Conservation (phyloP, 2,113 vertebrate genomes). For the mouse (Mus musculus) region GRCm39 chr4:86214501-86215000, state of each 20-base stretch:
- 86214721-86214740: not conserved
- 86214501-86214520: not conserved
- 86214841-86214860: not conserved
- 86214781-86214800: not conserved
- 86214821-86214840: not conserved
- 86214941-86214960: constrained; percentile 42
- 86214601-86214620: constrained; percentile 10
- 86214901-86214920: not conserved
- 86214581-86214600: not conserved
- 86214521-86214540: not conserved
- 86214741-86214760: not conserved
- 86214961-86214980: not conserved
- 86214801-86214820: not conserved
- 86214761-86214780: not conserved
- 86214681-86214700: not conserved
- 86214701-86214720: constrained; percentile 24
- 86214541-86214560: not conserved
- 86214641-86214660: constrained; percentile 43
- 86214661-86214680: not conserved
- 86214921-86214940: constrained; percentile 19
- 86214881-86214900: not conserved
- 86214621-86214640: constrained; percentile 17
- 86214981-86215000: not conserved
- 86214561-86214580: not conserved
- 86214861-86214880: not conserved